Evolutionary conservation across 1,140 invertebrate species (phyloP).

Genomic region (Mesaphorura yosii): DNA sequence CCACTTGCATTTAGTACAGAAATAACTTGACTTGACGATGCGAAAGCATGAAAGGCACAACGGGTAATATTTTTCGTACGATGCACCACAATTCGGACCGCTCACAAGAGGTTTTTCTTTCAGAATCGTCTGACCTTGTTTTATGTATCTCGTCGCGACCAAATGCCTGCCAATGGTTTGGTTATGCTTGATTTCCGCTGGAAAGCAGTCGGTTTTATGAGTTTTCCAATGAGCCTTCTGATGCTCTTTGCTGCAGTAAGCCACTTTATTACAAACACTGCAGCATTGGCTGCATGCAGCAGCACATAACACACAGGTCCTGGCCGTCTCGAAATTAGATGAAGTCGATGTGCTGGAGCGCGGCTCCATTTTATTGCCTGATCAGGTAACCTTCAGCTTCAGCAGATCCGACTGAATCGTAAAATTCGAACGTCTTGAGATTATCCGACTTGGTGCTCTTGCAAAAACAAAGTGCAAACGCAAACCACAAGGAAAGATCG

Average conservation of each 20-base stretch:
- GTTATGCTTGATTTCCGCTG: constrained; percentile 37
- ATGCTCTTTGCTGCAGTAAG: constrained; percentile 17
- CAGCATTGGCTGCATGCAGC: constrained; percentile 7
- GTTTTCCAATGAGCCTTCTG: constrained; percentile 16
- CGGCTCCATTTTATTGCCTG: no score
- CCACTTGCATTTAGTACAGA: constrained; percentile 17
- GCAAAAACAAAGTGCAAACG: no score
- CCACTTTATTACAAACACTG: constrained; percentile 15
- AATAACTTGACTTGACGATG: background rate
- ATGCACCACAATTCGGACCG: constrained; percentile 34
- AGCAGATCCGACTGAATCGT: no score
- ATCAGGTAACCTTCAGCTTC: no score
- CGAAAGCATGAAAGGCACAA: constrained; percentile 15
- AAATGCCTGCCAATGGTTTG: constrained; percentile 52
- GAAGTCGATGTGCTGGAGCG: no score
- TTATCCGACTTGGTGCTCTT: no score
- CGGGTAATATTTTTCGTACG: constrained; percentile 1
- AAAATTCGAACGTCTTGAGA: no score
- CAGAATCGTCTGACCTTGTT: constrained; percentile 58
- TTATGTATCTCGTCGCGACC: constrained; percentile 57
- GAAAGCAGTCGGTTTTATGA: constrained; percentile 16
- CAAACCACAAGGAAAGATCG: no score
- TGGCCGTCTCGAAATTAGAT: no score
- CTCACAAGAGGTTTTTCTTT: constrained; percentile 52
- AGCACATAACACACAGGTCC: constrained; percentile 1